Conservation (phyloP, 1,140 invertebrate species). For the Amyelois transitella region DNA sequence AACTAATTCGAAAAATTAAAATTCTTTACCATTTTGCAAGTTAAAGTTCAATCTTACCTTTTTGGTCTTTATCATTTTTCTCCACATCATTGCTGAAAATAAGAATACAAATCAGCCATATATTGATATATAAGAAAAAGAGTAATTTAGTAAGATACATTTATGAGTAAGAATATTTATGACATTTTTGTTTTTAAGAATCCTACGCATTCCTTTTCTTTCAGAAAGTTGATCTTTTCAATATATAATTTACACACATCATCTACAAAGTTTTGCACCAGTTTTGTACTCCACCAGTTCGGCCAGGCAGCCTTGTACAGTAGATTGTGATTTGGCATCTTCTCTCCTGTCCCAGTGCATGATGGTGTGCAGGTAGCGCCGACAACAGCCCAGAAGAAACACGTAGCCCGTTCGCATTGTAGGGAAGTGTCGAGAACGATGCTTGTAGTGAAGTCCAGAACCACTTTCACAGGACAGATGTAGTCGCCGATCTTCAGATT, state of each 20-base stretch:
- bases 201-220: neutral
- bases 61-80: slow-evolving; percentile 52
- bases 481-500: neutral
- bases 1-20: slow-evolving; percentile 6
- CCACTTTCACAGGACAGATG: neutral
- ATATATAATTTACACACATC: slow-evolving; percentile 42
- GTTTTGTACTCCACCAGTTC: slow-evolving; percentile 32
- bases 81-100: slow-evolving; percentile 65
- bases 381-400: too few species aligned
- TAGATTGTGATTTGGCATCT: too few species aligned
- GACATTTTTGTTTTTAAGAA: neutral
- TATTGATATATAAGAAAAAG: neutral
- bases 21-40: neutral
- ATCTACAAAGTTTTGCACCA: slow-evolving; percentile 75
- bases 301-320: too few species aligned
- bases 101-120: slow-evolving; percentile 10
- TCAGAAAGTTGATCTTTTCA: neutral
- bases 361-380: too few species aligned
- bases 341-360: too few species aligned
- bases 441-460: too few species aligned
- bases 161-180: neutral
- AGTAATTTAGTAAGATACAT: too few species aligned
- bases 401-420: too few species aligned
- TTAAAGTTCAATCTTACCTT: slow-evolving; percentile 45
- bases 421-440: too few species aligned